A percentile compares a stretch with the other conserved stretches of the same genome.
These are phyloP conservation scores for Lacerta agilis DNA, from an alignment of 2,797 vertebrate species.

Conservation along the genomic window DNA sequence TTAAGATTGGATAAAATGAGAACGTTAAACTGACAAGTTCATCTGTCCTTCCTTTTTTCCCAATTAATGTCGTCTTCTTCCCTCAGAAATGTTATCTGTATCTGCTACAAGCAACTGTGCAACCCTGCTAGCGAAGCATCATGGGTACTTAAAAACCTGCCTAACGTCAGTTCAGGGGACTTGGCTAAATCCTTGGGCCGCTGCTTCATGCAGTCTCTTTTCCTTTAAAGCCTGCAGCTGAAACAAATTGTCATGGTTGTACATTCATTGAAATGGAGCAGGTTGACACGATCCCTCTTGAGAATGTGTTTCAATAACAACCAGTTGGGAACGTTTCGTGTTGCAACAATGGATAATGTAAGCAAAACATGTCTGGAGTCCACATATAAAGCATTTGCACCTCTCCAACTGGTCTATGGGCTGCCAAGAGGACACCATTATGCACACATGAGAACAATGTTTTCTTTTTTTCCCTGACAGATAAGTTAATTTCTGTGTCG, in stretches of 20 bases:
- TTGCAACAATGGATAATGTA: background rate
- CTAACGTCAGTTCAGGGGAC: background rate
- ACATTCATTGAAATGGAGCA: conserved; percentile 14
- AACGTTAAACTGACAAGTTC: too few species aligned
- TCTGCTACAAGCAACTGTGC: background rate
- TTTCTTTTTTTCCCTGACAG: background rate
- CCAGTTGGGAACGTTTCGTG: background rate
- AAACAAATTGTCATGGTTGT: conserved; percentile 4
- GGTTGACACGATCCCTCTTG: background rate
- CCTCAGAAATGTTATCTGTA: background rate
- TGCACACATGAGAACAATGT: background rate
- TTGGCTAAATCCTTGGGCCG: background rate
- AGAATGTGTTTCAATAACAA: background rate
- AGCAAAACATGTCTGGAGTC: conserved; percentile 2
- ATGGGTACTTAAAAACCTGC: background rate
- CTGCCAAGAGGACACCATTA: background rate
- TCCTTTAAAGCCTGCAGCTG: background rate
- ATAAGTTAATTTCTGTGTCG: background rate
- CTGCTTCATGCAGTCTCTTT: background rate
- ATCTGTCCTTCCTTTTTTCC: too few species aligned
- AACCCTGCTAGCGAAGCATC: background rate
- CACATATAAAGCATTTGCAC: background rate
- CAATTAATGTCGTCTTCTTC: background rate
- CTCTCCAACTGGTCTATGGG: background rate
- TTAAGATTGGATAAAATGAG: too few species aligned